Conservation (phyloP, 2,113 vertebrate species). For the Neolamprologus caudopunctatus region DNA sequence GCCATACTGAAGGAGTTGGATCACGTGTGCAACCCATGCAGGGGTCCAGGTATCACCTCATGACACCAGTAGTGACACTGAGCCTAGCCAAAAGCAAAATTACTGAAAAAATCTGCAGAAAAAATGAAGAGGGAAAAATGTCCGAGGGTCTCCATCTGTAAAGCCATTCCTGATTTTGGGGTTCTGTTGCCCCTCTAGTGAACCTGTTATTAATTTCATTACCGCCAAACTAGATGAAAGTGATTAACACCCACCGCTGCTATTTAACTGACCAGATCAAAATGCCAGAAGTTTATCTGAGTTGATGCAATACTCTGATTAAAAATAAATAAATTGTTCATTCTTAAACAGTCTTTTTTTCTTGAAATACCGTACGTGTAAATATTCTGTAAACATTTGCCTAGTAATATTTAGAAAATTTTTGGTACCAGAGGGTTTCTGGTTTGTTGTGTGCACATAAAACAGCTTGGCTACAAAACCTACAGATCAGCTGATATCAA, state of each 20-base stretch:
- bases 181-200: neutral
- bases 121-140: neutral
- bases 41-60: neutral
- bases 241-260: neutral
- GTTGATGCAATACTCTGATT: neutral
- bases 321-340: neutral
- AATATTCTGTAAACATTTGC: neutral
- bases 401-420: neutral
- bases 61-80: neutral
- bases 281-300: neutral
- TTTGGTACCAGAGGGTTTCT: neutral
- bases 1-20: neutral
- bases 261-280: neutral
- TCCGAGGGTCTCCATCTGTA: rapidly evolving
- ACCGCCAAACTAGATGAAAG: neutral
- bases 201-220: neutral
- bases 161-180: rapidly evolving
- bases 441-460: neutral
- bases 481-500: neutral
- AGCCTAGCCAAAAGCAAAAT: neutral
- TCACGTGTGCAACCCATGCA: neutral
- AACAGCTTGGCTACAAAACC: neutral
- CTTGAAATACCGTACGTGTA: neutral
- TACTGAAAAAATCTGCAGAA: rapidly evolving
- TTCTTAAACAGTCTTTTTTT: neutral